Percentiles rank a stretch among this genome's conserved stretches.
phyloP scores from a whole-genome alignment of 2,797 vertebrate species.

The Bryconaethiops microstoma region DNA sequence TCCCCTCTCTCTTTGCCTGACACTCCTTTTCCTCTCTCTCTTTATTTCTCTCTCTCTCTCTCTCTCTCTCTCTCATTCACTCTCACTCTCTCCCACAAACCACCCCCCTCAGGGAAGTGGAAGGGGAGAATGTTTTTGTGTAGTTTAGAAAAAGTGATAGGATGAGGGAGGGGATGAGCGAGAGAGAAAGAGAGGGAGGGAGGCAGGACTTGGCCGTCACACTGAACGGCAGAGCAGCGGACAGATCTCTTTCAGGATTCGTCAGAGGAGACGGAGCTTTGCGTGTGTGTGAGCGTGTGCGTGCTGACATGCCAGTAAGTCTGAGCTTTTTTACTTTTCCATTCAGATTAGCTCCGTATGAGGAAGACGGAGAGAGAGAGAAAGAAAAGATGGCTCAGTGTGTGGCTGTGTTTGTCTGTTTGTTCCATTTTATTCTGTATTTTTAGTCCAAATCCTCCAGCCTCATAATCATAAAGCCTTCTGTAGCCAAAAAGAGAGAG shows the following conservation, averaged over 20 bases:
- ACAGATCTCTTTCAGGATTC: slow-evolving; percentile 58
- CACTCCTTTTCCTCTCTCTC: background rate
- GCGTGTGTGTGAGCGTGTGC: slow-evolving; percentile 25
- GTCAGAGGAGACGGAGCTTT: slow-evolving; percentile 51
- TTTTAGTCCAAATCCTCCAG: slow-evolving; percentile 69
- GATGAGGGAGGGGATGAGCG: slow-evolving; percentile 28
- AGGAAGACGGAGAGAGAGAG: slow-evolving; percentile 62
- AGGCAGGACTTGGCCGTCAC: slow-evolving; percentile 61
- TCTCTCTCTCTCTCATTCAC: background rate
- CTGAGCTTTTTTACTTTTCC: slow-evolving; percentile 53
- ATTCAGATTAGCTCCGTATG: slow-evolving; percentile 55
- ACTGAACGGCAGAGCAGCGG: slow-evolving; percentile 40
- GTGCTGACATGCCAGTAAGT: slow-evolving; percentile 67
- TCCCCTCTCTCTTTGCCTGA: background rate
- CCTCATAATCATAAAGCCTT: slow-evolving; percentile 71
- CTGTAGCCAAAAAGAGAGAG: slow-evolving; percentile 64
- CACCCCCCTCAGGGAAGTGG: background rate
- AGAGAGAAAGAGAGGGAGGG: no score
- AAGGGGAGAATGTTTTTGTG: background rate
- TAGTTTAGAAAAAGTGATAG: slow-evolving; percentile 44
- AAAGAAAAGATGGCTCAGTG: slow-evolving; percentile 57
- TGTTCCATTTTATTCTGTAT: slow-evolving; percentile 68
- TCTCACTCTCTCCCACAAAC: background rate
- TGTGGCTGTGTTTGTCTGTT: slow-evolving; percentile 60
- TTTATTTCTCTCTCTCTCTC: background rate